Evolutionary conservation across 2,797 vertebrate species (phyloP).

Genomic region (Graptemys geographica): DNA sequence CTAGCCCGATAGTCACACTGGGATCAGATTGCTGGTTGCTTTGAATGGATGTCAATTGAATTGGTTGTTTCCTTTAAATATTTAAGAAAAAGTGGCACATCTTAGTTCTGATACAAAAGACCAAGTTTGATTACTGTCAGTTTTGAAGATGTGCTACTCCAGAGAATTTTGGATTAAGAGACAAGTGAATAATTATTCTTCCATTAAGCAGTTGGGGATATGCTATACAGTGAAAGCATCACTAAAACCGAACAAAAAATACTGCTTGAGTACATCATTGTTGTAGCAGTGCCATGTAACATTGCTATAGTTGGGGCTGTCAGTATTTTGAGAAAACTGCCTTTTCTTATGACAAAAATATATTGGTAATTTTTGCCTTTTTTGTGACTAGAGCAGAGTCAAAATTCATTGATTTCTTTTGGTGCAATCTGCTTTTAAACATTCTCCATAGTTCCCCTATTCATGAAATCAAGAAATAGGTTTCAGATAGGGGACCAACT

Average conservation of each 20-base stretch:
- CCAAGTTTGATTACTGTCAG: background rate
- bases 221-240: background rate
- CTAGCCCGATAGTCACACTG: background rate
- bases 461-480: background rate
- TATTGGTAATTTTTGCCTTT: background rate
- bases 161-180: background rate
- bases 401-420: background rate
- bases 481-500: background rate
- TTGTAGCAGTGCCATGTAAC: background rate
- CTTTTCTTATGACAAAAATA: background rate
- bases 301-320: background rate
- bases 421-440: background rate
- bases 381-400: background rate
- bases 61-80: slow-evolving; percentile 1
- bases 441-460: background rate
- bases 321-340: background rate
- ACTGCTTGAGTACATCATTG: background rate
- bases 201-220: background rate
- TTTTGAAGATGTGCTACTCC: background rate
- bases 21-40: background rate
- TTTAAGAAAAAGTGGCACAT: background rate
- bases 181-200: background rate
- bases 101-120: slow-evolving; percentile 2
- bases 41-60: background rate
- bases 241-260: background rate